Conservation (phyloP, 1,140 invertebrate genomes). For the Sipha flava region DNA sequence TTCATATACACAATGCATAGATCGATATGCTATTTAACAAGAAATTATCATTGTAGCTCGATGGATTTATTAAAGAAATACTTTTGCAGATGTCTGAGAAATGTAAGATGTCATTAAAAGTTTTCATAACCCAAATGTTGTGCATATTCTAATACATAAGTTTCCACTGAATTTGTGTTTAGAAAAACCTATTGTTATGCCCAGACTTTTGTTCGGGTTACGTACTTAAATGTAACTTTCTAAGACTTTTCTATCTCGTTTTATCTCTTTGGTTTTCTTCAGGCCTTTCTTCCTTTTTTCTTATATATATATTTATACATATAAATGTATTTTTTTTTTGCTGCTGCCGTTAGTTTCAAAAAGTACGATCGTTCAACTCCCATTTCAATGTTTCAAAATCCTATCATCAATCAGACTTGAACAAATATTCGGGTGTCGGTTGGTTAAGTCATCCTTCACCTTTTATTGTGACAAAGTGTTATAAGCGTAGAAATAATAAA, state of each 20-base stretch:
- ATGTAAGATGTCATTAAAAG: slow-evolving; percentile 3
- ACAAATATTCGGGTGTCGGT: slow-evolving; percentile 15
- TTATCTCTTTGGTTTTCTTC: background rate
- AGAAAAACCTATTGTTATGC: slow-evolving; percentile 16
- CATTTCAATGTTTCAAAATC: background rate
- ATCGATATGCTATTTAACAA: too few relatives aligned
- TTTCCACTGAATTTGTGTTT: background rate
- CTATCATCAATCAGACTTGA: slow-evolving; percentile 22
- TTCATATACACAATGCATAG: too few relatives aligned
- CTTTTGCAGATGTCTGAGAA: background rate
- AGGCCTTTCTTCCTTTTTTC: background rate
- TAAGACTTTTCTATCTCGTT: slow-evolving; percentile 11
- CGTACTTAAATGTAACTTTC: slow-evolving; percentile 25
- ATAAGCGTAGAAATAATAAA: background rate
- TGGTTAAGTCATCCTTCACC: slow-evolving; percentile 1
- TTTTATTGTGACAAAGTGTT: slow-evolving; percentile 11
- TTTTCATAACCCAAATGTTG: background rate
- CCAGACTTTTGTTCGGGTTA: background rate
- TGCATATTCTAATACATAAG: slow-evolving; percentile 18
- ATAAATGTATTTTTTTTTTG: background rate
- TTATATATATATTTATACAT: too few relatives aligned
- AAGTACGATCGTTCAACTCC: slow-evolving; percentile 9
- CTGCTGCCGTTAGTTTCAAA: slow-evolving; percentile 8
- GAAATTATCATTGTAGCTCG: too few relatives aligned
- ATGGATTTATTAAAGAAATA: background rate